Evolutionary conservation across 2,113 vertebrate species (phyloP).

Genomic region (Sapayoa aenigma): DNA sequence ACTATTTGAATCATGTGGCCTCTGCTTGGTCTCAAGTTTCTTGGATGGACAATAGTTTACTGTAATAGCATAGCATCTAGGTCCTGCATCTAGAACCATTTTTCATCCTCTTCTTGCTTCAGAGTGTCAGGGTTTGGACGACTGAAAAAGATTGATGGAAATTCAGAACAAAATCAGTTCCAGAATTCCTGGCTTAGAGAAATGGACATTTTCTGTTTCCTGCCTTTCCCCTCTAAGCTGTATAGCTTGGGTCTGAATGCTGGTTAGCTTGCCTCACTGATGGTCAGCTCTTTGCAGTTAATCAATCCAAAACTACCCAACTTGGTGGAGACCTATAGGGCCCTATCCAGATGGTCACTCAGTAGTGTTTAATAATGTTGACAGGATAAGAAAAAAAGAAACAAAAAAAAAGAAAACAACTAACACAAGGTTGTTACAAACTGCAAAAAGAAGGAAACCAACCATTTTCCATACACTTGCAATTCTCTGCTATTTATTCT

Average conservation of each 20-base stretch:
- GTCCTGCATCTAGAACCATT: not conserved
- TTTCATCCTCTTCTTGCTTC: not conserved
- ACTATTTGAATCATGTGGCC: not conserved
- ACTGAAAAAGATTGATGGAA: not conserved
- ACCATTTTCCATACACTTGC: not conserved
- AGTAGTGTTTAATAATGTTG: not conserved
- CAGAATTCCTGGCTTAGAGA: not conserved
- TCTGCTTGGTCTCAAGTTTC: not conserved
- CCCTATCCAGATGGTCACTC: not conserved
- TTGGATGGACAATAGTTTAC: not conserved
- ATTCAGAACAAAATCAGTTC: not conserved
- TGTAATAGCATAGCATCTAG: not conserved
- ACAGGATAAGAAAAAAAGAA: not conserved
- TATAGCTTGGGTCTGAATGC: not conserved
- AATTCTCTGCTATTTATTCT: not conserved
- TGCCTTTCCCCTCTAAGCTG: not conserved
- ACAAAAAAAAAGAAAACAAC: not conserved
- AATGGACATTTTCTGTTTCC: not conserved
- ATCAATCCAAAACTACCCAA: not conserved
- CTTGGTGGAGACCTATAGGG: not conserved
- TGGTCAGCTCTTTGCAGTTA: not conserved
- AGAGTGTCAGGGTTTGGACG: not conserved
- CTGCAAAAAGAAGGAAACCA: not conserved
- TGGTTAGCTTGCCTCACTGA: rapidly evolving
- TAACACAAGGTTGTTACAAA: not conserved